Base-by-base conservation (phyloP, 1,140 invertebrate species). In the Cyrtorhinus lividipennis region DNA sequence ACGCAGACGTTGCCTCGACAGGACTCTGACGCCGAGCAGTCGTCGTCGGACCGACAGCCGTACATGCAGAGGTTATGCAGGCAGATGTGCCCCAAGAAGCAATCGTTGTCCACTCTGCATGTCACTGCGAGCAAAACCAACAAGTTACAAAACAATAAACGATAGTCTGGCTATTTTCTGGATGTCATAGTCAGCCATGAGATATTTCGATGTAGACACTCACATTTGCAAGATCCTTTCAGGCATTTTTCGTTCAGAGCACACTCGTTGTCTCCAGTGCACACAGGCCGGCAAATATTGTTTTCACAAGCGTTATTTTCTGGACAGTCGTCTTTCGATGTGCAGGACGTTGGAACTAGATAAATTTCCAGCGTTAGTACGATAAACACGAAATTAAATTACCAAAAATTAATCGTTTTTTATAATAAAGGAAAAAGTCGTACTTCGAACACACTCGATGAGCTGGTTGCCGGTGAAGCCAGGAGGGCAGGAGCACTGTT, bases 211-310 rank as follows among this genome's bases (percentile, higher is more conserved):
- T 62, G 62, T n/a, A n/a, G 22, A 63, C 68, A 83, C 83, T 83
- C 78, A 87, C 84, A 75, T 62, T 89, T 81, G 70, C 91, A 95
- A 67, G 82, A 84, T 61, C 83, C 84, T 68, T 80, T 79, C 2
- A 89, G 75, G 74, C 92, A 95, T 74, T 90, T 89, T 73, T 94
- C 90, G 71, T 93, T 93, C 57, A 87, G 78, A n/a, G 90, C 90
- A 73, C 92, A 95, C 61, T 90, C 80, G 66, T 85, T 82, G 72
- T 95, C 90, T n/a, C 70, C 73, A 24, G 73, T 72, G 70, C 92
- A 95, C 24, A 77, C 76, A 0, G 86, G 84, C 46, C 86, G 72
- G 70, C 90, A 94, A 67, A 90, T 83, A 45, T 85, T 85, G 68
- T 89, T 82, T 63, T 82, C 79, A 69, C 90, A 93, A 8, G 79